phyloP scores from a whole-genome alignment of 2,888 invertebrate species.

The Metalampra italica region DNA sequence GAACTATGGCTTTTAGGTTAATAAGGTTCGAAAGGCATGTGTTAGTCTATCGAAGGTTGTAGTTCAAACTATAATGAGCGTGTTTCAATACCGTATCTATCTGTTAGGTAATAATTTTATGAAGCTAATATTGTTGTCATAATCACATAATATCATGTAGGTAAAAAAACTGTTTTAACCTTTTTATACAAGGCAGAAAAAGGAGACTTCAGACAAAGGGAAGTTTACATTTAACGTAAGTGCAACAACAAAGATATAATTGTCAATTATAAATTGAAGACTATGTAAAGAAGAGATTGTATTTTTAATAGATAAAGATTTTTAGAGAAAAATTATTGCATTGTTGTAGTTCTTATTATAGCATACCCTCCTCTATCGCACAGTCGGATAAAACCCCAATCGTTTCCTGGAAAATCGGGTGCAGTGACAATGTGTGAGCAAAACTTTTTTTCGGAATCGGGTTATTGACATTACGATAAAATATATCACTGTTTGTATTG shows the following conservation, averaged over 20 bases:
- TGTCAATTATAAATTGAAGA: too few species aligned
- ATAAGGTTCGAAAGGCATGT: conserved; percentile 23
- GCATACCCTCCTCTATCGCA: too few species aligned
- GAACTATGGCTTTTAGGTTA: conserved; percentile 38
- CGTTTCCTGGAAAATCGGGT: neutral
- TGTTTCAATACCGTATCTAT: neutral
- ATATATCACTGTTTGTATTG: neutral
- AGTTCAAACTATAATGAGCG: neutral
- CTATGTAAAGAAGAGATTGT: too few species aligned
- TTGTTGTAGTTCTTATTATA: too few species aligned
- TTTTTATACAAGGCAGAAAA: too few species aligned
- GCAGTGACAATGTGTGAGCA: neutral
- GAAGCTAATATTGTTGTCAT: neutral
- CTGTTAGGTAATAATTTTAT: neutral
- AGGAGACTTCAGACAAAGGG: too few species aligned
- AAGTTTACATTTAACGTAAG: too few species aligned
- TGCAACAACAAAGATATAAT: too few species aligned
- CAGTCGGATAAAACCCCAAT: neutral
- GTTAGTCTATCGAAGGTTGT: conserved; percentile 20
- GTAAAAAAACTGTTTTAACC: too few species aligned
- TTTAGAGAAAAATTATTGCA: too few species aligned
- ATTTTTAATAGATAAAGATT: too few species aligned
- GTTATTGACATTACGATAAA: conserved; percentile 1
- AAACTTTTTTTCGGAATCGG: neutral
- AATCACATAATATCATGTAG: too few species aligned